phyloP scores from a whole-genome alignment of 2,113 vertebrate species.

The Stigmatopora argus region DNA sequence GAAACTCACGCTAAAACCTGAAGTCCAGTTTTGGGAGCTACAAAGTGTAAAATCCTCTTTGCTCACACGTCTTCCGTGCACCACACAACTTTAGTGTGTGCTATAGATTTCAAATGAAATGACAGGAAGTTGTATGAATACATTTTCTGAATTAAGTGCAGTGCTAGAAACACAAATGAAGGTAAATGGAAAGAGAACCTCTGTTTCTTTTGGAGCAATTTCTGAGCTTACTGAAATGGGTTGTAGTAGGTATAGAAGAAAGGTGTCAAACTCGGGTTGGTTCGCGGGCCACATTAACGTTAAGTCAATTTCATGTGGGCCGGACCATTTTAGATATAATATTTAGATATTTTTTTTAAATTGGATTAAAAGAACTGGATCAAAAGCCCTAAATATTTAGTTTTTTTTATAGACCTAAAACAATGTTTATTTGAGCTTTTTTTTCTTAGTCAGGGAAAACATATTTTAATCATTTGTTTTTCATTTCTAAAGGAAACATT shows the following conservation, averaged over 20 bases:
- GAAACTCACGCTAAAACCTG: conserved; percentile 19
- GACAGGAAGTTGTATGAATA: conserved; percentile 32
- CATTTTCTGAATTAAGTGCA: conserved; percentile 20
- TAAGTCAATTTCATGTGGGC: too few species aligned
- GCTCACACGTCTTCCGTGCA: conserved; percentile 26
- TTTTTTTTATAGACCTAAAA: too few species aligned
- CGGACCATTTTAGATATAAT: too few species aligned
- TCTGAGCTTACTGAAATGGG: conserved; percentile 29
- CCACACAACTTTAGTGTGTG: conserved; percentile 23
- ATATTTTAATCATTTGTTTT: too few species aligned
- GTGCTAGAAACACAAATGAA: conserved; percentile 20
- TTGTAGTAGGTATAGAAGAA: conserved; percentile 25
- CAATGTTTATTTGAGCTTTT: too few species aligned
- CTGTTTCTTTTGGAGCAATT: conserved; percentile 32
- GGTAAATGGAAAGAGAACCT: conserved; percentile 4
- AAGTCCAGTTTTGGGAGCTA: conserved; percentile 17
- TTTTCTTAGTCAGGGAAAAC: too few species aligned
- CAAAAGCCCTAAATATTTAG: too few species aligned
- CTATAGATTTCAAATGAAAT: conserved; percentile 16
- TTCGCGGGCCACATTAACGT: too few species aligned
- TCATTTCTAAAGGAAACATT: too few species aligned
- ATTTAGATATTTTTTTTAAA: too few species aligned
- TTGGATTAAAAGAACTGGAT: too few species aligned
- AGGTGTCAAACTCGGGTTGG: too few species aligned
- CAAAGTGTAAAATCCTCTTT: conserved; percentile 22